Evolutionary conservation across 1,140 invertebrate genomes (phyloP).

Genomic region (Cyclina sinensis): DNA sequence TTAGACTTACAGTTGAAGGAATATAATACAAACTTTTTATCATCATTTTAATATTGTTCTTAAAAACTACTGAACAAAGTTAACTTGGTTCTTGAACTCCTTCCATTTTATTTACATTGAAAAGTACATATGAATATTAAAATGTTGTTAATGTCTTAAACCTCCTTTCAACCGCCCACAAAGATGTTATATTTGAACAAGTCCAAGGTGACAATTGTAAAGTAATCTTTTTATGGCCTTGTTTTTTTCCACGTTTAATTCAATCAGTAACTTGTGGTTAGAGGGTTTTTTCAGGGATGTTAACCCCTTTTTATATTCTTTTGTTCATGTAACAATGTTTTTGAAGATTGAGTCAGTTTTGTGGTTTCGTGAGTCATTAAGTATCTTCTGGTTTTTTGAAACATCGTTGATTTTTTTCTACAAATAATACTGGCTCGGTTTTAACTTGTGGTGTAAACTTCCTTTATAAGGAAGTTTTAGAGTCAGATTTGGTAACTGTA

Average conservation of each 20-base stretch:
- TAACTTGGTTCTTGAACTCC: too few species aligned
- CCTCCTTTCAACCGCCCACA: too few species aligned
- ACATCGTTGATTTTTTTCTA: neutral
- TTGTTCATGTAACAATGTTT: neutral
- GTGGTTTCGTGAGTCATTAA: constrained; percentile 6
- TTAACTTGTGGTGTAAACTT: neutral
- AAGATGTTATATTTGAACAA: neutral
- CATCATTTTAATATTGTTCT: too few species aligned
- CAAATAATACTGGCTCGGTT: neutral
- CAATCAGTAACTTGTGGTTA: neutral
- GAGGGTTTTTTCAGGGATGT: neutral
- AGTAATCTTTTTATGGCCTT: neutral
- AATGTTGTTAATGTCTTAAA: too few species aligned
- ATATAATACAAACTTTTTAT: too few species aligned
- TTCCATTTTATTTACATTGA: too few species aligned
- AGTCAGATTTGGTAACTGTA: neutral
- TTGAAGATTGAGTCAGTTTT: constrained; percentile 6
- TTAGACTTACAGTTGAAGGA: too few species aligned
- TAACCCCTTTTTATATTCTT: neutral
- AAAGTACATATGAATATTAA: too few species aligned
- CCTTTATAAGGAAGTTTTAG: neutral
- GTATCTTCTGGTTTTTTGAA: neutral
- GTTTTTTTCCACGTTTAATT: neutral
- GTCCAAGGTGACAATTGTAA: neutral
- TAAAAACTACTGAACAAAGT: too few species aligned